These are phyloP conservation scores for Chiridota heheva DNA, from an alignment of 35 echinoderm and acorn worm genomes.

Conservation along the genomic window DNA sequence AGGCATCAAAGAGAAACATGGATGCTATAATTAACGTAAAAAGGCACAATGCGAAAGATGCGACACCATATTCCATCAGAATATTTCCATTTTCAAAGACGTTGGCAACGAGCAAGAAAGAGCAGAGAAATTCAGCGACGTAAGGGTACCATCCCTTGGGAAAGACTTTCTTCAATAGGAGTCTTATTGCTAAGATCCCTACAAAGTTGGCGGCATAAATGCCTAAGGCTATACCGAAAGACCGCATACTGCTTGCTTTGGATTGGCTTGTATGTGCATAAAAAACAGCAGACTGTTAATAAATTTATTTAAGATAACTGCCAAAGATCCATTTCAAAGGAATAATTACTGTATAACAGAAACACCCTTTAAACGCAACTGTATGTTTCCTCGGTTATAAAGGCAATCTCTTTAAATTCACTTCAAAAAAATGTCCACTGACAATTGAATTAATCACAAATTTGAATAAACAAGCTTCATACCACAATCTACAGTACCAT, in stretches of 20 bases:
- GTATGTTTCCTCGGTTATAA: too few relatives aligned
- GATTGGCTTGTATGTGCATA: too few relatives aligned
- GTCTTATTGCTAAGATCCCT: background rate
- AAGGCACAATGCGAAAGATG: constrained; percentile 57
- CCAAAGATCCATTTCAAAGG: too few relatives aligned
- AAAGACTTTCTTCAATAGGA: constrained; percentile 24
- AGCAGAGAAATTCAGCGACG: constrained; percentile 69
- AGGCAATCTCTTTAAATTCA: too few relatives aligned
- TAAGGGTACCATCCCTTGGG: constrained; percentile 55
- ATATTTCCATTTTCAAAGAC: constrained; percentile 87
- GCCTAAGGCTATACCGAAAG: background rate
- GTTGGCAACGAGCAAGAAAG: constrained; percentile 74
- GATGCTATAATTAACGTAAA: constrained; percentile 59
- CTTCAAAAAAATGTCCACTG: too few relatives aligned
- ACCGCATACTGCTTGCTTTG: background rate
- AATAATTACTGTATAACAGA: too few relatives aligned
- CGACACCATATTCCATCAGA: constrained; percentile 48
- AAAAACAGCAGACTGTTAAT: too few relatives aligned
- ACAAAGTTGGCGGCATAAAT: background rate
- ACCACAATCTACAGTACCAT: too few relatives aligned
- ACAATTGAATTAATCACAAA: too few relatives aligned
- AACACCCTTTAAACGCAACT: too few relatives aligned
- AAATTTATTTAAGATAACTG: too few relatives aligned
- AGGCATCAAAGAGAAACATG: constrained; percentile 76
- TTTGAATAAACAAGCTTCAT: too few relatives aligned